A percentile compares a stretch with the other conserved stretches of the same genome.
phyloP scores from a whole-genome alignment of 2,113 vertebrate genomes.

The Elgaria multicarinata region DNA sequence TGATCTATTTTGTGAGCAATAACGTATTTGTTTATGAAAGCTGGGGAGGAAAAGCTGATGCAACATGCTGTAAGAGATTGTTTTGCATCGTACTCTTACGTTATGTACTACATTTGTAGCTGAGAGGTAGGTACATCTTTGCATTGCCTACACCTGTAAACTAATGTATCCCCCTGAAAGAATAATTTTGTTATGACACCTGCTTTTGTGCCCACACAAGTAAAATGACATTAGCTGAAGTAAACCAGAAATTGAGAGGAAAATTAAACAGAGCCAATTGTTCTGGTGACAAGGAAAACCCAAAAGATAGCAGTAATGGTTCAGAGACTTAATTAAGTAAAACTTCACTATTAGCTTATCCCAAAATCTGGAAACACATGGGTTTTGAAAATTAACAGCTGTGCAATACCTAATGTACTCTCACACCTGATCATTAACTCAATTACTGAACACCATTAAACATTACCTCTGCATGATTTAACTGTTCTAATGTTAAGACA shows the following conservation, averaged over 20 bases:
- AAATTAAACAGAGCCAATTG: constrained; percentile 48
- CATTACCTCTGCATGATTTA: constrained; percentile 45
- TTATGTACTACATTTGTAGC: background rate
- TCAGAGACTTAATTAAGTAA: constrained; percentile 67
- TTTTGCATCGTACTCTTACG: constrained; percentile 40
- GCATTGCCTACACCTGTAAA: constrained; percentile 65
- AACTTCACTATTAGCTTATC: constrained; percentile 51
- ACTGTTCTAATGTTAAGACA: constrained; percentile 2
- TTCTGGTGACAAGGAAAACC: constrained; percentile 33
- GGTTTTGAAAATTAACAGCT: constrained; percentile 66
- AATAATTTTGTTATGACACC: constrained; percentile 48
- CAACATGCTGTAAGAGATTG: constrained; percentile 67
- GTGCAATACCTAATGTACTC: constrained; percentile 58
- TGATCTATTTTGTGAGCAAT: constrained; percentile 24
- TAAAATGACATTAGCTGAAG: constrained; percentile 40
- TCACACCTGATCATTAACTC: constrained; percentile 72
- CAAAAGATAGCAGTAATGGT: constrained; percentile 57
- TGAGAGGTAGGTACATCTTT: constrained; percentile 28
- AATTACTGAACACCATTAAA: constrained; percentile 57
- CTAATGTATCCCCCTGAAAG: constrained; percentile 53
- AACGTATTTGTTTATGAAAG: constrained; percentile 67
- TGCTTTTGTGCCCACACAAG: constrained; percentile 43
- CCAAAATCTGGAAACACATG: constrained; percentile 54
- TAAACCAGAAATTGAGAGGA: constrained; percentile 12
- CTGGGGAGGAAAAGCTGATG: constrained; percentile 65